These are phyloP conservation scores for Radopholus similis DNA, from an alignment of 1,140 invertebrate genomes.

Conservation along the genomic window DNA sequence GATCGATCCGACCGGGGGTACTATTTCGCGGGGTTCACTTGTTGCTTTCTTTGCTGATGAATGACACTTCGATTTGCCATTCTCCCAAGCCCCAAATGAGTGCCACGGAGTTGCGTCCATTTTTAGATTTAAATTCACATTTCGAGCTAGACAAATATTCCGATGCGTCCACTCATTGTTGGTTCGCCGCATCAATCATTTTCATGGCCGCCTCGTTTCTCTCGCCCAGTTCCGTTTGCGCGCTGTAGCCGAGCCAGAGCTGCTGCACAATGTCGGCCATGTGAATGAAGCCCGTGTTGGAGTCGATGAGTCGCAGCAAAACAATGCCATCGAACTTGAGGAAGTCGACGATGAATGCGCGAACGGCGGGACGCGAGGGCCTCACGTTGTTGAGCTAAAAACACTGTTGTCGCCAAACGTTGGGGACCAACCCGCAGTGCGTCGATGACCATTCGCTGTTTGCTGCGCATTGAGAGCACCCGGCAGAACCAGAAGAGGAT, in stretches of 20 bases:
- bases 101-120: too few species aligned
- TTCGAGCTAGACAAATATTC: too few species aligned
- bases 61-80: too few species aligned
- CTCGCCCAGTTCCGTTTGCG: not conserved
- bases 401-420: not conserved
- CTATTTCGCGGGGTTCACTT: too few species aligned
- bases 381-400: slow-evolving; percentile 29
- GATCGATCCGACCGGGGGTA: too few species aligned
- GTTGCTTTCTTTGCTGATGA: too few species aligned
- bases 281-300: slow-evolving; percentile 43
- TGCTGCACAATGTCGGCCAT: slow-evolving; percentile 49
- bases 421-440: slow-evolving; percentile 26
- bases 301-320: slow-evolving; percentile 38
- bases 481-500: slow-evolving; percentile 34
- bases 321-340: slow-evolving; percentile 38
- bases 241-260: slow-evolving; percentile 25
- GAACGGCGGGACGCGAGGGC: slow-evolving; percentile 4
- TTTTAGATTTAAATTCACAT: too few species aligned
- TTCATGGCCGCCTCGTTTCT: too few species aligned
- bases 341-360: slow-evolving; percentile 31
- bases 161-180: too few species aligned
- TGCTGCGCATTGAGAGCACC: slow-evolving; percentile 29
- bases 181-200: too few species aligned
- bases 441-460: slow-evolving; percentile 32
- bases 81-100: too few species aligned